Percentiles rank a stretch among this genome's conserved stretches.
phyloP scores from a whole-genome alignment of 1,140 invertebrate genomes.

The Melitaea cinxia region DNA sequence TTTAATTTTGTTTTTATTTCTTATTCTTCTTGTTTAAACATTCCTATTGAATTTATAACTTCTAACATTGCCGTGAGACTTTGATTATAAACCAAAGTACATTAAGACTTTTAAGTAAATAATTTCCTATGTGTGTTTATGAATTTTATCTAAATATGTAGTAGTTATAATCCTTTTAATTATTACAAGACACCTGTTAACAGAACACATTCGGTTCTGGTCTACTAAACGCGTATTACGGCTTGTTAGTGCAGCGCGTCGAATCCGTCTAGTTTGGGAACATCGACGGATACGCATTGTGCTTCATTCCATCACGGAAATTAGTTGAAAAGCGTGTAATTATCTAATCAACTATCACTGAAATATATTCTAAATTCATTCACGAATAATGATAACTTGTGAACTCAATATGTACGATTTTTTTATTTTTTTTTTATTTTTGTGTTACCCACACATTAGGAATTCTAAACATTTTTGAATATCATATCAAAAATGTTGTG shows the following conservation, averaged over 20 bases:
- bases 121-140: background rate
- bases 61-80: constrained; percentile 15
- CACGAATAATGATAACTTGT: background rate
- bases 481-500: no score
- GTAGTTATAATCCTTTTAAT: constrained; percentile 14
- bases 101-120: background rate
- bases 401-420: no score
- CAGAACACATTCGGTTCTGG: constrained; percentile 43
- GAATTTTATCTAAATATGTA: constrained; percentile 1
- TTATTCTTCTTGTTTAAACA: constrained; percentile 69
- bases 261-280: constrained; percentile 41
- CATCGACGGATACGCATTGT: constrained; percentile 33
- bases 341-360: constrained; percentile 46
- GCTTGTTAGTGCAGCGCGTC: constrained; percentile 53
- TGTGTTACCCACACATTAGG: no score
- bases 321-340: constrained; percentile 55
- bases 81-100: background rate
- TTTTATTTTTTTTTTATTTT: no score
- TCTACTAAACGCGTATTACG: constrained; percentile 44
- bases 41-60: constrained; percentile 60
- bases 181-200: constrained; percentile 22
- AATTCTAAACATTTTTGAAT: no score
- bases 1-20: constrained; percentile 71
- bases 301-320: constrained; percentile 48
- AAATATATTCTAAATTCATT: background rate